Evolutionary conservation across 2,113 vertebrate species (phyloP), one percentile per base, ranked within the genome.

Genomic region (Galeopterus variegatus): DNA sequence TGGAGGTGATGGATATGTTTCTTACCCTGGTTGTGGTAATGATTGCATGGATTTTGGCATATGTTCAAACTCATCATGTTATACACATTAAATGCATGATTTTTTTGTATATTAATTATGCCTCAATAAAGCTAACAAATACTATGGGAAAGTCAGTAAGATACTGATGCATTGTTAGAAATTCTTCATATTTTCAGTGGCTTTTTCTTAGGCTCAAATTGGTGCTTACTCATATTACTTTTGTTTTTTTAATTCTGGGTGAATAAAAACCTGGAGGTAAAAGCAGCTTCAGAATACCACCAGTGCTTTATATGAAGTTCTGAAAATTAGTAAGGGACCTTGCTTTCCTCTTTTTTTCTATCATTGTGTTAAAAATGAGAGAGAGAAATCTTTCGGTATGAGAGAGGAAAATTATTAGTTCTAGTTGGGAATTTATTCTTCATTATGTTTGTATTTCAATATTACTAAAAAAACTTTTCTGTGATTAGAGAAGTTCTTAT

Each of bases 11-110:
- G 9, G 6, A 21, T 12, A 14, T 8, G 0, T 31, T 21, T 12
- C 19, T 7, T 13, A 24, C 18, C 0, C 7, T 15, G 41, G 21
- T 1, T 24, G 9, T 54, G 31, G 3, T 36, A 14, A 41, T 33
- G 64, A 12, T 26, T 4, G 18, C 36, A 4, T 0, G 8, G 21
- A 41, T 6, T 9, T 36, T 21, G 5, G 17, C 28, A 7, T 13
- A 2, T 0, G 0, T n/a, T 24, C 41, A n/a, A 26, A 33, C 2
- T 18, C 23, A 75, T 4, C 41, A 6, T 13, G 9, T 15, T 5
- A 3, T 5, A 4, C 12, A 24, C 5, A 2, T 12, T 62, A 18
- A 21, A 21, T 33, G 1, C 69, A 52, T 21, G 1, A 11, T 2
- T 5, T 28, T 19, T 41, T 17, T 69, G 1, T 50, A 1, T n/a